A percentile compares a stretch with the other conserved stretches of the same genome.
These are phyloP conservation scores for Smutsia gigantea DNA, from an alignment of 2,797 vertebrate genomes.

Conservation along the genomic window DNA sequence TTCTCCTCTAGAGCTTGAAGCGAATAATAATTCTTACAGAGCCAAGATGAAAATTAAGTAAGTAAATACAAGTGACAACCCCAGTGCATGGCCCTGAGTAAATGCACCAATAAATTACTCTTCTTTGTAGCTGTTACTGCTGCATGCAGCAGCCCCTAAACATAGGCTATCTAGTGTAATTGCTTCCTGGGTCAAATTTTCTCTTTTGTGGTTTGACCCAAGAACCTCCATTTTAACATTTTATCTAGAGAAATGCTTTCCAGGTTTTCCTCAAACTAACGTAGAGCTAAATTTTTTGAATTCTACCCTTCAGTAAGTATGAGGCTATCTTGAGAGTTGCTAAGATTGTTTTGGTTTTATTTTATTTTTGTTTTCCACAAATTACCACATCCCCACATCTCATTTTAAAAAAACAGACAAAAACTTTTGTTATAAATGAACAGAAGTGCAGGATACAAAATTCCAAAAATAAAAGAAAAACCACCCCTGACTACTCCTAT, in stretches of 20 bases:
- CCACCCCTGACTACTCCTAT: not conserved
- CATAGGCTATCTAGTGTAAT: not conserved
- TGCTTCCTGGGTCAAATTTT: not conserved
- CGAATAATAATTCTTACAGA: not conserved
- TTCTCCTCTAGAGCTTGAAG: not conserved
- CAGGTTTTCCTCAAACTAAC: not conserved
- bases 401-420: not conserved
- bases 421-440: not conserved
- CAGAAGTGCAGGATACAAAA: not conserved
- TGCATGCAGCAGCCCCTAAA: not conserved
- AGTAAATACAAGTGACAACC: not conserved
- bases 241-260: slow-evolving; percentile 13
- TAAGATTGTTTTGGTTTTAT: not conserved
- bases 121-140: not conserved
- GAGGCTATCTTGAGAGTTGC: not conserved
- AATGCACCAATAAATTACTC: not conserved
- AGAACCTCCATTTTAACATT: not conserved
- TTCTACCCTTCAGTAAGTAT: not conserved
- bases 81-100: not conserved
- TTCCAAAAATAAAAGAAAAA: not conserved
- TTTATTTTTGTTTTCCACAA: not conserved
- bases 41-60: not conserved
- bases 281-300: slow-evolving; percentile 11
- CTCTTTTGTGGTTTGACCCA: not conserved
- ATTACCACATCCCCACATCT: not conserved